Base-by-base conservation (phyloP, 2,888 invertebrate genomes). In the Lathronympha strigana region DNA sequence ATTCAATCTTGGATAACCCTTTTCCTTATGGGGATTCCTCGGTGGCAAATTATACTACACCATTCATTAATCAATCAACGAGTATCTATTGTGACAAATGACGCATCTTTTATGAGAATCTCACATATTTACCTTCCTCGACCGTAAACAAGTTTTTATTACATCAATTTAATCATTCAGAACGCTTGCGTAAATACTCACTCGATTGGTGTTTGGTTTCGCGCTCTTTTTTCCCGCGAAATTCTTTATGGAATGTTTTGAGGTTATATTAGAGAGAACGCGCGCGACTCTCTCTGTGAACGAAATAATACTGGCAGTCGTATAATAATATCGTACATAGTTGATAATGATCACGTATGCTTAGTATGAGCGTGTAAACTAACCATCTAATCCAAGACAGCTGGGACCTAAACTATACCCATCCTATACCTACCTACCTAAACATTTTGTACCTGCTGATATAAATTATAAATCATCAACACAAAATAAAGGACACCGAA, bases 71-170 rank as follows among this genome's bases (percentile, higher is more conserved):
- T 55, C 17, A 40, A 55, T 63, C 36, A 61, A 61, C 25, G 23
- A 25, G 23, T 61, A 40, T n/a, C 36, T 33, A 33, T 45, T 38
- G 19, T 55, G 50, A 57, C 57, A 21, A 36, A n/a, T 63, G 57
- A 63, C 50, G 31, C 57, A 36, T 50, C 9, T 36, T 33, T 51
- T 25, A 51, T 11, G 43, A 36, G 51, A 51, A 63, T 28, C 33
- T 38, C 51, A 36, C 45, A 40, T 63, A 23, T 43, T 58, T 58
- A 51, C 58, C 50, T 33, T 51, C 43, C 15, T 17, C 51, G 36
- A 43, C 19, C 9, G 43, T 58, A 50, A 64, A 51, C 63, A 64
- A 51, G 58, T 58, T 64, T 64, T 57, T 63, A 40, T 58, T 33
- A 51, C 58, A 51, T 28, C 40, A 19, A 63, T 64, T 51, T 43